Evolutionary conservation across 1,140 invertebrate genomes (phyloP).

Genomic region (Papilio aristodemus): DNA sequence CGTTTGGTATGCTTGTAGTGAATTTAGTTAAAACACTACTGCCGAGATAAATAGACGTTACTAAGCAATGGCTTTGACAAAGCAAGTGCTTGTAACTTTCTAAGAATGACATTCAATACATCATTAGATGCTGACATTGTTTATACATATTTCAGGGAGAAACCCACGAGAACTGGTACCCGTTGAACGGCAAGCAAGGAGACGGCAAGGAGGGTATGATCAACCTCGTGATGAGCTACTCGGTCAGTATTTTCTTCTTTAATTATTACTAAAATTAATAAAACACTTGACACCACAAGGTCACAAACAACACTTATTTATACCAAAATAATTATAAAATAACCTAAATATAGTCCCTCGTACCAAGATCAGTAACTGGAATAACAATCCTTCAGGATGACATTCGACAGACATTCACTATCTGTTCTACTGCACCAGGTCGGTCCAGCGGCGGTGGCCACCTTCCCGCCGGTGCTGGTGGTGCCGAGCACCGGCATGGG

Average conservation of each 20-base stretch:
- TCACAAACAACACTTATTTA: no score
- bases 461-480: conserved; percentile 83
- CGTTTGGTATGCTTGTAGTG: not conserved
- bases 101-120: no score
- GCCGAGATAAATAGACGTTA: no score
- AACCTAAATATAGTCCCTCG: no score
- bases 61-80: no score
- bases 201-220: conserved; percentile 95
- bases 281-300: no score
- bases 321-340: no score
- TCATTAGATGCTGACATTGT: conserved; percentile 14
- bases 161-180: conserved; percentile 96
- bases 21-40: not conserved
- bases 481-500: conserved; percentile 81
- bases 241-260: conserved; percentile 81
- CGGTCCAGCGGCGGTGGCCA: conserved; percentile 60
- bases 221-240: conserved; percentile 88
- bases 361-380: no score
- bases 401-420: no score
- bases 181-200: conserved; percentile 94
- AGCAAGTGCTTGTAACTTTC: no score
- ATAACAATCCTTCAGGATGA: no score
- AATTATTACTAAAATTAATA: not conserved
- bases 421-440: conserved; percentile 51
- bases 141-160: conserved; percentile 83